Base-by-base conservation (phyloP, 2,797 vertebrate genomes). In the Cercopithecus mitis region DNA sequence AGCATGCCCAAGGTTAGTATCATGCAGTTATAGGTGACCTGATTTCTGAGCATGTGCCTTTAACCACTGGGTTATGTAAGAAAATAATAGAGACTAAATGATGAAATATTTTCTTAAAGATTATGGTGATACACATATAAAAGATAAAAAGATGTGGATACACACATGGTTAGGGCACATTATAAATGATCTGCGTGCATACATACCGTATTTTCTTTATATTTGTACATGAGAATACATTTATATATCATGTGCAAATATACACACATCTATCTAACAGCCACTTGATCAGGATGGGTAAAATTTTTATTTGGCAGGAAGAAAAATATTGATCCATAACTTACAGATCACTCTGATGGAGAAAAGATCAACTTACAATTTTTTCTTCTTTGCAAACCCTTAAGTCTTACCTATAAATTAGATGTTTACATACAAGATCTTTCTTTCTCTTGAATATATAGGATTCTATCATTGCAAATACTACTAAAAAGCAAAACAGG, bases 231-330 rank as follows among this genome's bases (percentile, higher is more conserved):
- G 47, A 96, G 27, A 20, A 41, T 79, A 79, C 47, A 57, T 57
- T 97, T 91, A 95, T 55, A 61, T 9, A 58, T 75, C 41, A 3
- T 64, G 4, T 72, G 4, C 36, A 58, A 10, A 88, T 33, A 87
- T 5, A 41, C 20, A 82, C 14, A 88, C 1, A 80, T 80, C 41
- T 79, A 83, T 45, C 72, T 77, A 91, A 92, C 1, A 86, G 79
- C 12, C 67, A 92, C 8, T 73, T 85, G 76, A 90, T 89, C 15
- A 84, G 36, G 22, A 91, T 45, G 55, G 57, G 39, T 83, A n/a
- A 64, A 91, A 91, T 86, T 47, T 80, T 19, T 20, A 95, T 95
- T 90, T 88, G 19, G 9, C 72, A 92, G 55, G n/a, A 89, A 75
- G 43, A 95, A 93, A 96, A 88, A 55, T 41, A 52, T 9, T 80